Evolutionary conservation across 2,888 invertebrate genomes (phyloP).

Genomic region (Anodontia alba): DNA sequence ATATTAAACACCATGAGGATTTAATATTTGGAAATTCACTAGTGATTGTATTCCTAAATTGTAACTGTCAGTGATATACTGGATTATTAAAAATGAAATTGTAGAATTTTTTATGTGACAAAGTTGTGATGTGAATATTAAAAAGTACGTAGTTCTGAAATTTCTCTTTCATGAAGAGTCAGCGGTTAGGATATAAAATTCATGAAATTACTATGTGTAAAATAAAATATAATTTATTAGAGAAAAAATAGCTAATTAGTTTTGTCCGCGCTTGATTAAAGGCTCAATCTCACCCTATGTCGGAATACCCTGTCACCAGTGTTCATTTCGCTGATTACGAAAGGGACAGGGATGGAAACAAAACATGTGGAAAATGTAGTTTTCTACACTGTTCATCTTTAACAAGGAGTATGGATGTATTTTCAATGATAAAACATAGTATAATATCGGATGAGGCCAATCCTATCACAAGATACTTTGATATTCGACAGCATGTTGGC

Average conservation of each 20-base stretch:
- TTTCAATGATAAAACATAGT: constrained; percentile 79
- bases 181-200: background rate
- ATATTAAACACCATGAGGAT: too few relatives aligned
- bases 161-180: background rate
- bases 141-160: too few relatives aligned
- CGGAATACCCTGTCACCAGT: constrained; percentile 4
- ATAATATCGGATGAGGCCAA: constrained; percentile 84
- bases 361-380: constrained; percentile 52
- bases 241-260: too few relatives aligned
- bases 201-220: too few relatives aligned
- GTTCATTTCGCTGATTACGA: constrained; percentile 9
- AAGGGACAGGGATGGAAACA: background rate
- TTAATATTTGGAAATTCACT: too few relatives aligned
- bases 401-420: constrained; percentile 78
- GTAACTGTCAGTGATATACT: too few relatives aligned
- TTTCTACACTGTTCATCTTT: constrained; percentile 52
- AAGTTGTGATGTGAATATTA: too few relatives aligned
- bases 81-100: too few relatives aligned
- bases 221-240: too few relatives aligned
- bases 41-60: too few relatives aligned
- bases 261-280: too few relatives aligned
- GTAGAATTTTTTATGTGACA: too few relatives aligned
- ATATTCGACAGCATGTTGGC: constrained; percentile 92
- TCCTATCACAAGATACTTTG: constrained; percentile 94
- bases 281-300: constrained; percentile 1